Evolutionary conservation across 2,797 vertebrate genomes (phyloP), one percentile per base, ranked within the genome.

Genomic region (Sebastes ruberrimus): DNA sequence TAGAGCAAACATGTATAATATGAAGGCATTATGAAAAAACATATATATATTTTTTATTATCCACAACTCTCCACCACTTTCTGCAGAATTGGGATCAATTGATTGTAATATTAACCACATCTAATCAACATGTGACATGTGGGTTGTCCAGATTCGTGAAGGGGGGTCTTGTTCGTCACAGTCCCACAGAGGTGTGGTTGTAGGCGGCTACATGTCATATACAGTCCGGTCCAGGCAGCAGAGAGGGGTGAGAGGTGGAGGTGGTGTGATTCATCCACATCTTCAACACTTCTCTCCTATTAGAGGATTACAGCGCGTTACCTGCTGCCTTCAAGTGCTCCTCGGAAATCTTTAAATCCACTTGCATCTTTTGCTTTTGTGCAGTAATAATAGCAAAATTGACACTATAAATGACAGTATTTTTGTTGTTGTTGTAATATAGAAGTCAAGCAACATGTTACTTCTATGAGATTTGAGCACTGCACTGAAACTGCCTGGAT

Each of bases 221-320:
- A 14, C 10, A 30, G 52, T 33, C 55, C 10, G 6, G 52, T 38
- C 35, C 13, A 38, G 35, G 72, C 23, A 53, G 65, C 33, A 62
- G 32, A 73, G 52, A n/a, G 8, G 27, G 68, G 25, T 42, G 42
- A 72, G 55, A 76, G 74, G 78, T 82, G 62, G 42, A 72, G 71
- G 72, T 87, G 78, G 68, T 60, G 80, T 75, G 81, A 84, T 78
- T 80, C 76, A 74, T 74, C 52, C 23, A 20, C 27, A 35, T 25
- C 69, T 56, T 75, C 79, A 52, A 7, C 62, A 61, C 33, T 35
- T 65, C 61, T 65, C 68, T 57, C 23, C 49, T 56, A 73, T 81
- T 11, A 61, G 53, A 66, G 35, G 56, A 81, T 71, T 57, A 68
- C 64, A 38, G 74, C 11, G n/a, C 84, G n/a, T 79, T 82, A 77